Evolutionary conservation across 2,113 vertebrate species (phyloP).

Genomic region (Colossoma macropomum): DNA sequence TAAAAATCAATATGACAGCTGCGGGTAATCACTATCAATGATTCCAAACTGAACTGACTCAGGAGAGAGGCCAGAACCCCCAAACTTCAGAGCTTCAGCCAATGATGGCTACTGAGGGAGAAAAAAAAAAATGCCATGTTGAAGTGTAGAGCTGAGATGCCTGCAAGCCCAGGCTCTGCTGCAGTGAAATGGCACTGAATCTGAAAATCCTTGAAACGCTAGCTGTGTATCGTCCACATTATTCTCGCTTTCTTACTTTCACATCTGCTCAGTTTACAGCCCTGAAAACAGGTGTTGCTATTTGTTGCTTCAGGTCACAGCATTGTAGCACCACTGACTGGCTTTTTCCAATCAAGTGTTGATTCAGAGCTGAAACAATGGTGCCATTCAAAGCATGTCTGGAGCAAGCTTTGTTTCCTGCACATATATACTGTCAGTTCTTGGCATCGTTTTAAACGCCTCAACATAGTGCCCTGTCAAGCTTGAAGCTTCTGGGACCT

Average conservation of each 20-base stretch:
- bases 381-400: neutral
- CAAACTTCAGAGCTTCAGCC: slow-evolving; percentile 40
- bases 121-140: slow-evolving; percentile 40
- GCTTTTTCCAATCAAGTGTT: neutral
- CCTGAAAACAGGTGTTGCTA: neutral
- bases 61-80: slow-evolving; percentile 66
- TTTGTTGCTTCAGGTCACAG: neutral
- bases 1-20: slow-evolving; percentile 77
- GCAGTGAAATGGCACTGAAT: slow-evolving; percentile 8
- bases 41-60: slow-evolving; percentile 74
- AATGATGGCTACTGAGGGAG: slow-evolving; percentile 58
- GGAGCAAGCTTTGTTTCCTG: slow-evolving; percentile 37
- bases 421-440: slow-evolving; percentile 30
- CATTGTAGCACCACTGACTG: neutral
- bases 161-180: neutral
- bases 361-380: neutral
- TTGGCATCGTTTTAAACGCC: slow-evolving; percentile 48
- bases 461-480: slow-evolving; percentile 56
- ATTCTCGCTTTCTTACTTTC: no score
- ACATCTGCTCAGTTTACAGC: neutral
- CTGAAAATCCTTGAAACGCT: slow-evolving; percentile 18
- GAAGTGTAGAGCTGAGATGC: slow-evolving; percentile 2
- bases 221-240: neutral
- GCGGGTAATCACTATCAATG: slow-evolving; percentile 79
- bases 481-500: slow-evolving; percentile 68